A percentile compares a stretch with the other conserved stretches of the same genome.
Conservation (phyloP, 2,888 invertebrate species). For the Eupithecia subfuscata region DNA sequence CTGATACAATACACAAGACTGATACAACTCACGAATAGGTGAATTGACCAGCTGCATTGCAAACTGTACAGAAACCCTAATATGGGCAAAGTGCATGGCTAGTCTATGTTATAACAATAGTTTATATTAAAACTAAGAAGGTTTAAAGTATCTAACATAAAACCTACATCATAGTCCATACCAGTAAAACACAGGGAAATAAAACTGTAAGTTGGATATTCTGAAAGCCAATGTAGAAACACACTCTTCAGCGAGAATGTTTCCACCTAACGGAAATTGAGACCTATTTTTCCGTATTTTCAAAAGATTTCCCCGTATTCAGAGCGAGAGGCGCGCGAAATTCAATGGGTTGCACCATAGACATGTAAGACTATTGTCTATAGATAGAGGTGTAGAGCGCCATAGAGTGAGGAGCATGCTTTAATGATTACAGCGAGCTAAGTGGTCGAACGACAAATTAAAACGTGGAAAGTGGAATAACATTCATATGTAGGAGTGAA, state of each 20-base stretch:
- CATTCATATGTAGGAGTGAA: background rate
- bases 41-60: background rate
- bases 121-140: too few species aligned
- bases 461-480: conserved; percentile 47
- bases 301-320: conserved; percentile 31
- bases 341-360: conserved; percentile 56
- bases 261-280: conserved; percentile 11
- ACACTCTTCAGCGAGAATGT: conserved; percentile 10
- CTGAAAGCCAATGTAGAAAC: conserved; percentile 6
- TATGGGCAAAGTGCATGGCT: background rate
- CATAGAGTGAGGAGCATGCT: conserved; percentile 44
- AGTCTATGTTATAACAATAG: too few species aligned
- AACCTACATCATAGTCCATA: too few species aligned
- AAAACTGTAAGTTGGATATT: background rate
- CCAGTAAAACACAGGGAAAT: background rate
- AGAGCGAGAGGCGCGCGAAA: conserved; percentile 49
- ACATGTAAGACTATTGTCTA: conserved; percentile 53
- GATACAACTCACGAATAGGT: too few species aligned
- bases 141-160: too few species aligned
- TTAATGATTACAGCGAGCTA: conserved; percentile 62
- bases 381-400: conserved; percentile 42
- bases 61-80: background rate
- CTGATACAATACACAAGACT: too few species aligned
- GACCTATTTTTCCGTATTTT: conserved; percentile 23
- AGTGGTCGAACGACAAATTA: conserved; percentile 70